These are phyloP conservation scores for Dicyrtomina minuta DNA, from an alignment of 2,888 invertebrate genomes.

Conservation along the genomic window DNA sequence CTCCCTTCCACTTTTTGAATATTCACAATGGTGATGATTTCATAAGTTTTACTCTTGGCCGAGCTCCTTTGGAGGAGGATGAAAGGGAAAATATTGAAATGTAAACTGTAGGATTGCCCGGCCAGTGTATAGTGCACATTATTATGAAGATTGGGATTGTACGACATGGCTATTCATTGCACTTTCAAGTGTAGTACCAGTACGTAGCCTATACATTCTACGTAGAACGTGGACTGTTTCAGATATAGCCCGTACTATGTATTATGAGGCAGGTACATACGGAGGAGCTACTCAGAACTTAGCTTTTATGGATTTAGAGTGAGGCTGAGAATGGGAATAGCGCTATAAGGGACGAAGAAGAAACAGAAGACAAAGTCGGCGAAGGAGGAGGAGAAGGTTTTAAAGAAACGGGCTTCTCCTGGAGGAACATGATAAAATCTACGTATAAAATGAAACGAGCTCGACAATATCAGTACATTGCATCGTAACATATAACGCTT, in stretches of 20 bases:
- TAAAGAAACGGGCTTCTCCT: background rate
- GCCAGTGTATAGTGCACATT: background rate
- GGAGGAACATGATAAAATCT: background rate
- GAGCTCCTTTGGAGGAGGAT: background rate
- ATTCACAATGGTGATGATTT: background rate
- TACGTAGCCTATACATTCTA: too few relatives aligned
- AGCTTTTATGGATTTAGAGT: too few relatives aligned
- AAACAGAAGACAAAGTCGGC: too few relatives aligned
- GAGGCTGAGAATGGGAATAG: background rate
- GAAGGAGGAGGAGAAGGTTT: background rate
- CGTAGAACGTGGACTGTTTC: too few relatives aligned
- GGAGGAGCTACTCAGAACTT: too few relatives aligned
- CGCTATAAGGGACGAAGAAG: background rate
- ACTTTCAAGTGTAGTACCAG: too few relatives aligned
- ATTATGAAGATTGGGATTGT: too few relatives aligned
- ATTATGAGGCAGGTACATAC: too few relatives aligned
- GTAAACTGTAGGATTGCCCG: background rate
- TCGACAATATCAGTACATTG: background rate
- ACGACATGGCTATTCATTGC: too few relatives aligned
- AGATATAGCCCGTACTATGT: too few relatives aligned
- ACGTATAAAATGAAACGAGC: background rate
- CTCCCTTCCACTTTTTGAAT: background rate
- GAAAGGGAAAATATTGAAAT: background rate
- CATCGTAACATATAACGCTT: too few relatives aligned
- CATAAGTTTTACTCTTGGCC: background rate